Evolutionary conservation across 2,797 vertebrate species (phyloP).

Genomic region (Syngnathus acus): DNA sequence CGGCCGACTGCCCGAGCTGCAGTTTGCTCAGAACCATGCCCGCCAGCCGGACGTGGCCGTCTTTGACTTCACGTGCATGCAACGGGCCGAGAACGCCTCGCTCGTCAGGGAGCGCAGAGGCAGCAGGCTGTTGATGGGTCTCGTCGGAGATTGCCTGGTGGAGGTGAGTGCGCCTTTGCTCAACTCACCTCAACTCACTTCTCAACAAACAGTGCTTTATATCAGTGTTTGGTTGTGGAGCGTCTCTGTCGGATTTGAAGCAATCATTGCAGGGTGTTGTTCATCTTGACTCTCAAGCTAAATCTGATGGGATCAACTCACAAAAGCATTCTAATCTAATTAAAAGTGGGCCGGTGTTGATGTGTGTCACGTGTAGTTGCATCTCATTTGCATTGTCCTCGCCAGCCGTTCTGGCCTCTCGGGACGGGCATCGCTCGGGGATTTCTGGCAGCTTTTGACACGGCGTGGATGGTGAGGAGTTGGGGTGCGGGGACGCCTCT

Average conservation of each 20-base stretch:
- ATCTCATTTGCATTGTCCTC: neutral
- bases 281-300: too few relatives aligned
- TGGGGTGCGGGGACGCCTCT: slow-evolving; percentile 75
- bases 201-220: too few relatives aligned
- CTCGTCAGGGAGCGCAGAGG: slow-evolving; percentile 79
- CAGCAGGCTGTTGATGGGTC: slow-evolving; percentile 72
- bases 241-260: neutral
- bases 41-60: slow-evolving; percentile 77
- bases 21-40: slow-evolving; percentile 74
- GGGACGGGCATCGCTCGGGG: slow-evolving; percentile 89
- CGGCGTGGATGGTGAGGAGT: slow-evolving; percentile 86
- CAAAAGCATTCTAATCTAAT: neutral
- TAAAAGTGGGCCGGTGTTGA: too few relatives aligned
- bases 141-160: slow-evolving; percentile 91
- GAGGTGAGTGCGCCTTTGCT: slow-evolving; percentile 69
- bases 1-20: slow-evolving; percentile 72
- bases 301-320: neutral
- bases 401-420: slow-evolving; percentile 94
- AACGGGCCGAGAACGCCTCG: slow-evolving; percentile 83
- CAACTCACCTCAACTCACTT: too few relatives aligned
- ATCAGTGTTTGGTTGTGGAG: too few relatives aligned
- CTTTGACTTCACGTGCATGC: slow-evolving; percentile 97
- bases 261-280: neutral
- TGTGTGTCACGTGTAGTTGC: neutral
- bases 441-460: slow-evolving; percentile 85